A percentile compares a stretch with the other conserved stretches of the same genome.
These are phyloP conservation scores for Toxonevra muliebris DNA, from an alignment of 2,888 invertebrate genomes.

Conservation along the genomic window DNA sequence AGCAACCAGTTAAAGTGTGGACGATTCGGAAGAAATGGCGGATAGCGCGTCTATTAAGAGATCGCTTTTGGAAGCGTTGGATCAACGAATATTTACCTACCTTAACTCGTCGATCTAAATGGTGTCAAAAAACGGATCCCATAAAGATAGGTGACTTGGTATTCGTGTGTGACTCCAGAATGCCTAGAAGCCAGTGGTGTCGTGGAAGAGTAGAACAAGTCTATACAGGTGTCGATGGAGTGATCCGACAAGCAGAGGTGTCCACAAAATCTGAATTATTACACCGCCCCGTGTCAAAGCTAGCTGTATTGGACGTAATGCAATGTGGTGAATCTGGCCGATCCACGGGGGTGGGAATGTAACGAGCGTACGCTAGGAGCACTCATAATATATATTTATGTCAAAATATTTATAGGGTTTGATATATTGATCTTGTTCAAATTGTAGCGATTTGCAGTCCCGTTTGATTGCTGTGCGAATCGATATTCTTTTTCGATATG, in stretches of 20 bases:
- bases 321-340: slow-evolving; percentile 47
- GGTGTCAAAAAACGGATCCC: slow-evolving; percentile 30
- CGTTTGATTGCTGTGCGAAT: no score
- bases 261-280: slow-evolving; percentile 39
- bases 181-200: slow-evolving; percentile 33
- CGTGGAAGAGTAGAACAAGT: slow-evolving; percentile 31
- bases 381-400: no score
- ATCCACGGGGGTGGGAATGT: slow-evolving; percentile 7
- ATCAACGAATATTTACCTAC: slow-evolving; percentile 34
- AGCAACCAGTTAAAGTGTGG: slow-evolving; percentile 23
- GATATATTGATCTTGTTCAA: no score
- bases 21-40: slow-evolving; percentile 13
- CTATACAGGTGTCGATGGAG: slow-evolving; percentile 27
- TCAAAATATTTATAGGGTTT: no score
- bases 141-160: slow-evolving; percentile 32
- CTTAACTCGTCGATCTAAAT: slow-evolving; percentile 28
- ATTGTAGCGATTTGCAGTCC: no score
- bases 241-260: slow-evolving; percentile 28
- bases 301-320: slow-evolving; percentile 63
- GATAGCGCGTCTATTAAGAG: slow-evolving; percentile 25
- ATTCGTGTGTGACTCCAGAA: slow-evolving; percentile 33
- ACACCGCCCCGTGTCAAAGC: slow-evolving; percentile 42
- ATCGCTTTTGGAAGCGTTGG: slow-evolving; percentile 37
- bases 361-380: no score
- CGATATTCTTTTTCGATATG: no score